A percentile compares a stretch with the other conserved stretches of the same genome.
Conservation (phyloP, 2,888 invertebrate genomes). For the Helobdella robusta region DNA sequence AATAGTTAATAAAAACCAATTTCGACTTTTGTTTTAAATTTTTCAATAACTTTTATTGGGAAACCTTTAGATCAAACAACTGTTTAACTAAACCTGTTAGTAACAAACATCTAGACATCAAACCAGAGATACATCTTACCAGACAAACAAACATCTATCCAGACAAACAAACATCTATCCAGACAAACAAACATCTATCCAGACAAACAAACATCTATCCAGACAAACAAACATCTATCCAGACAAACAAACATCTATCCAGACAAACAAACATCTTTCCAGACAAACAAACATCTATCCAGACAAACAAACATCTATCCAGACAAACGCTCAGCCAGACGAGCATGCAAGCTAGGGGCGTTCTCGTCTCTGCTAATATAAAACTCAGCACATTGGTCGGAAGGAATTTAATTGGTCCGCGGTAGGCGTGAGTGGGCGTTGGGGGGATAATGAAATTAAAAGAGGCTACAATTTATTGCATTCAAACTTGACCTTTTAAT, state of each 20-base stretch:
- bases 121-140: not conserved
- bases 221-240: not conserved
- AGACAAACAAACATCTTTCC: not conserved
- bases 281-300: not conserved
- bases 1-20: too few species aligned
- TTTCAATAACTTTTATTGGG: too few species aligned
- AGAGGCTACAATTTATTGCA: conserved; percentile 19
- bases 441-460: conserved; percentile 16
- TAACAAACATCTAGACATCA: not conserved
- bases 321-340: not conserved
- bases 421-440: not conserved
- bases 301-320: not conserved
- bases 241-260: not conserved
- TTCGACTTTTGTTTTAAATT: too few species aligned
- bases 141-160: not conserved
- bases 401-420: conserved; percentile 14
- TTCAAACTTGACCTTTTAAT: conserved; percentile 17
- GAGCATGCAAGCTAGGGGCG: conserved; percentile 9
- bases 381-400: too few species aligned
- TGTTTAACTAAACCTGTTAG: too few species aligned
- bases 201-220: not conserved
- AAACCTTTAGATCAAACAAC: too few species aligned
- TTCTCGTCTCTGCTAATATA: too few species aligned
- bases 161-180: not conserved
- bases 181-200: not conserved